Conservation (phyloP, 2,113 vertebrate species). For the Apaloderma vittatum region DNA sequence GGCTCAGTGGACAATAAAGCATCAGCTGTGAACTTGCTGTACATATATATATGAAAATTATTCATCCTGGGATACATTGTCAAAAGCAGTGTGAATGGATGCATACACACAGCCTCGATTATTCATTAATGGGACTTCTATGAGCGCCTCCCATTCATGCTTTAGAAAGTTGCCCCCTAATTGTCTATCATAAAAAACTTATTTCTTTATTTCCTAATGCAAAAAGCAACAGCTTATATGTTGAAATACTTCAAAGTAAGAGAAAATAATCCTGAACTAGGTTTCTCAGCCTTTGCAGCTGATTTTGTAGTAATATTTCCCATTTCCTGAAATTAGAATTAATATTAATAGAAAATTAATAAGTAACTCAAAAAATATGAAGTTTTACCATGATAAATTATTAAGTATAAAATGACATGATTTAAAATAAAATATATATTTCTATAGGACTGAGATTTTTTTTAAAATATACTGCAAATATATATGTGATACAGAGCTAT, state of each 20-base stretch:
- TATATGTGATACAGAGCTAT: neutral
- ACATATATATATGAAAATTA: neutral
- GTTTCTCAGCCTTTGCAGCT: neutral
- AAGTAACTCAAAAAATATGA: neutral
- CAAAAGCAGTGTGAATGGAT: conserved; percentile 12
- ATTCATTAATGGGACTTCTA: conserved; percentile 27
- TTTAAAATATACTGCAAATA: neutral
- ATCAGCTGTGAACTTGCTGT: conserved; percentile 35
- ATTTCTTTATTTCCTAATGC: conserved; percentile 5
- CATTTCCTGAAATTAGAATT: neutral
- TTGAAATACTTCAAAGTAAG: neutral
- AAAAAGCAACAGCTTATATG: neutral
- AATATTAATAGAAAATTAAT: neutral
- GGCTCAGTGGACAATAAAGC: conserved; percentile 1
- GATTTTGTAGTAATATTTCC: neutral
- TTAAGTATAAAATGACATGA: neutral
- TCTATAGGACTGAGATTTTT: neutral
- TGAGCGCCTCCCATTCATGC: neutral
- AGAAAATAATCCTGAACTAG: neutral
- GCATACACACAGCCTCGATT: neutral
- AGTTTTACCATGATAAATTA: neutral
- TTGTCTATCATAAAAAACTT: neutral
- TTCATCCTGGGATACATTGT: conserved; percentile 22
- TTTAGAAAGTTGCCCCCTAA: conserved; percentile 25
- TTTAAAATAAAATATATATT: neutral